Base-by-base conservation (phyloP, 2,113 vertebrate genomes). In the Coracopsis vasa region DNA sequence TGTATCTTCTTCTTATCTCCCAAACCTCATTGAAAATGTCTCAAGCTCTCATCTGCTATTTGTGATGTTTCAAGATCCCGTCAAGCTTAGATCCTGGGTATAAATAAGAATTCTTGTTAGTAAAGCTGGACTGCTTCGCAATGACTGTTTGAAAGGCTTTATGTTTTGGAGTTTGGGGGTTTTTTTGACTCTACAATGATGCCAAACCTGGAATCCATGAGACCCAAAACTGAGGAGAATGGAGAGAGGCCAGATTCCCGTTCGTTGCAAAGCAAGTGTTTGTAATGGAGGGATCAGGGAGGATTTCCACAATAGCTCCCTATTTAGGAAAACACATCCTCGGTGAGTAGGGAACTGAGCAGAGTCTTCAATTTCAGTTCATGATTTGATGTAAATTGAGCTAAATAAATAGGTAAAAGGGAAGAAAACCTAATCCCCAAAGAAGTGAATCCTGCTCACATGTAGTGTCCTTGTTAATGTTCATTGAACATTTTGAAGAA, bases 11-110 rank as follows among this genome's bases (percentile, higher is more conserved):
- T 95, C 96, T 95, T 93, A 95, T 95, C 95, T 96, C 61, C 47
- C 53, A 67, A 41, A 92, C 92, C 92, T 96, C 80, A 79, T 4
- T 92, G 92, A 94, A 94, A 96, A 69, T 4, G 23, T 87, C 94
- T 92, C 37, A 48, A 94, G 72, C 58, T 95, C 86, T 96, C 61
- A 90, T 48, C 92, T 64, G 6, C 47, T 67, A 81, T 69, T 92
- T 94, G 73, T 91, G 88, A 96, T 90, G 92, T 94, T 96, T 96
- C 88, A 91, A 84, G 96, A 92, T 93, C 65, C 61, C 88, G 89
- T 94, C 83, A 91, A 96, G 83, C 70, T 96, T 73, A 96, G 88
- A 91, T 96, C 69, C 50, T 89, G 78, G 35, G n/a, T 92, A 83
- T 90, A 93, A 95, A 77, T 73, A 83, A 90, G 74, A 78, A 45